These are phyloP conservation scores for Platorchestia sp. DNA, from an alignment of 1,140 invertebrate genomes.

Conservation along the genomic window DNA sequence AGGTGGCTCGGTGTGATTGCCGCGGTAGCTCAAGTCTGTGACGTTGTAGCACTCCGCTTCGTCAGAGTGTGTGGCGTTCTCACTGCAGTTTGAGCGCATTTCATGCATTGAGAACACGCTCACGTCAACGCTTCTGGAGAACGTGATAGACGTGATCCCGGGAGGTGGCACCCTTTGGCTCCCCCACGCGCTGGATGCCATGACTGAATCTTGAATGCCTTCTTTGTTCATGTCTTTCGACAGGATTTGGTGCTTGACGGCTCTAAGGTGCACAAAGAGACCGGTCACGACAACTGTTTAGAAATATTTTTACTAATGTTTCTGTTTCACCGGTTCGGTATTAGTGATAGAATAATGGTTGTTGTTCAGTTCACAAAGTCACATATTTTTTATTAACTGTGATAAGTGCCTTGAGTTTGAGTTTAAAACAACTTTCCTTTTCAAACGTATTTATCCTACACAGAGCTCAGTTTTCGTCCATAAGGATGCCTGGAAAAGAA, in stretches of 20 bases:
- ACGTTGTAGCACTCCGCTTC: background rate
- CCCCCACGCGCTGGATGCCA: background rate
- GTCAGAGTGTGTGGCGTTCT: background rate
- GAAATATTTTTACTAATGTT: background rate
- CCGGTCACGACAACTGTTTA: background rate
- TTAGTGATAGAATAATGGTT: background rate
- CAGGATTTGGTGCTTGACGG: background rate
- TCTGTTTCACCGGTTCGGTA: background rate
- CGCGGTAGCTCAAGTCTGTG: background rate
- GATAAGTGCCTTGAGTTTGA: background rate
- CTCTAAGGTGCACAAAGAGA: background rate
- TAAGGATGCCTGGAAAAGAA: too few species aligned
- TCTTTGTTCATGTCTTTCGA: background rate
- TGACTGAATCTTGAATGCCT: background rate
- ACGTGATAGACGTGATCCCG: conserved; percentile 14
- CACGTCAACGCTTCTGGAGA: conserved; percentile 24
- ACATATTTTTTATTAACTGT: background rate
- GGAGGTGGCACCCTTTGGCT: background rate
- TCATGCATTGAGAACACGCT: background rate
- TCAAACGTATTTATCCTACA: background rate
- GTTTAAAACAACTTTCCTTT: background rate
- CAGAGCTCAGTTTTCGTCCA: too few species aligned
- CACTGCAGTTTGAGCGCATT: background rate
- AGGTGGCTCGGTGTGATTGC: background rate
- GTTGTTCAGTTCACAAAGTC: background rate